Evolutionary conservation across 2,797 vertebrate genomes (phyloP).

Genomic region (Artibeus lituratus): DNA sequence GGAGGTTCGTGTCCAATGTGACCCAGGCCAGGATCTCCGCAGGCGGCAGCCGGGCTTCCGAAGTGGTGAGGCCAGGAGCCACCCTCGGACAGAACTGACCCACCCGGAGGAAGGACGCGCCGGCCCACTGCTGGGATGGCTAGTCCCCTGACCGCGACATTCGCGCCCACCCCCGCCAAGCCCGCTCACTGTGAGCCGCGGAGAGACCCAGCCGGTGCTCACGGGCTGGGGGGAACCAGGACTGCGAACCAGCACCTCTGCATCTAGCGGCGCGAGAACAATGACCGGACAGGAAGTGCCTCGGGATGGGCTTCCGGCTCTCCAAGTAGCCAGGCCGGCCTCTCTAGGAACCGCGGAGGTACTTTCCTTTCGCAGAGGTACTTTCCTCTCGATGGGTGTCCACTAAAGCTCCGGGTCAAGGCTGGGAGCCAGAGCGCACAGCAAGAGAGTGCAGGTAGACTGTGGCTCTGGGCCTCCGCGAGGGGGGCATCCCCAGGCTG

Average conservation of each 20-base stretch:
- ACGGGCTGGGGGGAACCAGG: rapidly evolving
- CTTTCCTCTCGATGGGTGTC: constrained; percentile 43
- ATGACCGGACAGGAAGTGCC: constrained; percentile 73
- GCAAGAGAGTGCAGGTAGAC: too few relatives aligned
- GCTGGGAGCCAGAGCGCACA: rapidly evolving
- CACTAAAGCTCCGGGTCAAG: background rate
- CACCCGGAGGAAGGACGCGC: background rate
- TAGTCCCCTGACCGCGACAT: background rate
- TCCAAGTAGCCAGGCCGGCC: background rate
- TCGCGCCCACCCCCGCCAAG: background rate
- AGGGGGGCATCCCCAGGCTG: background rate
- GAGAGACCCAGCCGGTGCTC: rapidly evolving
- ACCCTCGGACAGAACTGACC: too few relatives aligned
- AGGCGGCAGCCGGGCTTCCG: background rate
- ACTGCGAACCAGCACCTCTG: rapidly evolving
- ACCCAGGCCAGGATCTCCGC: background rate
- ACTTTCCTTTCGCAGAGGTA: constrained; percentile 53
- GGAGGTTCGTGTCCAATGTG: background rate
- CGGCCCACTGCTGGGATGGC: background rate
- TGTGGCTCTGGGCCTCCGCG: background rate
- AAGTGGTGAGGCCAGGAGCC: background rate
- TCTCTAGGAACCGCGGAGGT: constrained; percentile 67
- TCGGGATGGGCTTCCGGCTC: constrained; percentile 53
- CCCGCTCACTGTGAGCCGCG: background rate
- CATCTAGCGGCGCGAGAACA: constrained; percentile 51